Evolutionary conservation across 1,140 invertebrate genomes (phyloP), one percentile per base, ranked within the genome.

Genomic region (Doryteuthis pealeii): DNA sequence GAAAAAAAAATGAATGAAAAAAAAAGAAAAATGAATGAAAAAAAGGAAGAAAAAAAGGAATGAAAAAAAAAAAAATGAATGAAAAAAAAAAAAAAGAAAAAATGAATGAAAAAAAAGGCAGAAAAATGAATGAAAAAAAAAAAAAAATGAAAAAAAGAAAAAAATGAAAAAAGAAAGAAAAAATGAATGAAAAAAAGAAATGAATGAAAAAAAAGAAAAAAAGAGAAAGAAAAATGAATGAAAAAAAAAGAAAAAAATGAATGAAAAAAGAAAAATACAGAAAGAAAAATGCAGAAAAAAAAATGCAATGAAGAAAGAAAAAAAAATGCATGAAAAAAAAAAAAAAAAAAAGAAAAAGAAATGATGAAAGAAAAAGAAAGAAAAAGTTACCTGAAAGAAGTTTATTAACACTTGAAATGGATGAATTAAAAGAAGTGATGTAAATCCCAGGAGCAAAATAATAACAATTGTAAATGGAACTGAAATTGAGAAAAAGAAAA

Each of bases 381-480:
- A 15, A 22, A 62, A 28, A n/a, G 26, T 79, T 74, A 85, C 83
- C 35, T 75, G 70, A 43, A 85, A 77, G 72, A 85, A 81, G 22
- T 80, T 68, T 12, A 77, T 49, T 26, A 85, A 62, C 2, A 78
- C 72, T 26, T 74, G 15, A 22, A 76, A 49, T n/a, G 83, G 80
- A 10, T 71, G 35, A 73, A 85, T 40, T 22, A 85, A 45, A n/a
- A 85, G 54, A n/a, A 79, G 76, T 22, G 79, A 77, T 12, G 82
- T 80, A 62, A 85, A 78, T 0, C 58, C 67, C 58, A 80, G 78
- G 49, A 85, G 73, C 1, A 81, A 1, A 32, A 82, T 31, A 32
- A 18, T 62, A 12, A 62, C 54, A 28, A 84, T 72, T 62, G 77
- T 75, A 0, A 81, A 33, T 31, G 81, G 70, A 62, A 78, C 83